These are phyloP conservation scores for Ctenosaura bakeri DNA, from an alignment of 2,797 vertebrate genomes.

Conservation along the genomic window DNA sequence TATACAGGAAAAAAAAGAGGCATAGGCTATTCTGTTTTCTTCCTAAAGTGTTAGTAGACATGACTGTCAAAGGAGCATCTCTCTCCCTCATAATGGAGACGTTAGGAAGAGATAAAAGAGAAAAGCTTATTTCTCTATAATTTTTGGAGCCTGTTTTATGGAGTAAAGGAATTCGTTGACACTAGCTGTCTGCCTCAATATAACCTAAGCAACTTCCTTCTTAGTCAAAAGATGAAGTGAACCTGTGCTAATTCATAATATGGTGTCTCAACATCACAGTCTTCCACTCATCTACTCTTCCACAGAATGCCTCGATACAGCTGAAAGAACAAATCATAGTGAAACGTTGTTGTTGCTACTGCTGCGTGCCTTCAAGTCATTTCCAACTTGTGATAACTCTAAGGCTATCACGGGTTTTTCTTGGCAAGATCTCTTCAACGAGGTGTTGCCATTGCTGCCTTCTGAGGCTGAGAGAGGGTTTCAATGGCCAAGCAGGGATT, in stretches of 20 bases:
- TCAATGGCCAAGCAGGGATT: too few relatives aligned
- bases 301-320: not conserved
- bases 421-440: too few relatives aligned
- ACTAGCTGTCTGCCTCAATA: not conserved
- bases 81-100: not conserved
- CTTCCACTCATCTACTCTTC: not conserved
- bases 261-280: not conserved
- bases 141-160: not conserved
- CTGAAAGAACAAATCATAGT: not conserved
- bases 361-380: too few relatives aligned
- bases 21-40: not conserved
- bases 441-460: too few relatives aligned
- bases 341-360: not conserved
- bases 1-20: not conserved
- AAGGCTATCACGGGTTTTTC: too few relatives aligned
- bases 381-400: too few relatives aligned
- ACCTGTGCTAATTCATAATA: not conserved
- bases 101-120: not conserved
- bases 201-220: not conserved
- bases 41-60: not conserved
- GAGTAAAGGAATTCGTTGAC: not conserved
- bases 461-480: too few relatives aligned
- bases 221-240: not conserved
- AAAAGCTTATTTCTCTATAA: not conserved
- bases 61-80: constrained; percentile 5